Evolutionary conservation across 2,888 invertebrate genomes (phyloP), one percentile per base, ranked within the genome.

Genomic region (Epinotia nisella): DNA sequence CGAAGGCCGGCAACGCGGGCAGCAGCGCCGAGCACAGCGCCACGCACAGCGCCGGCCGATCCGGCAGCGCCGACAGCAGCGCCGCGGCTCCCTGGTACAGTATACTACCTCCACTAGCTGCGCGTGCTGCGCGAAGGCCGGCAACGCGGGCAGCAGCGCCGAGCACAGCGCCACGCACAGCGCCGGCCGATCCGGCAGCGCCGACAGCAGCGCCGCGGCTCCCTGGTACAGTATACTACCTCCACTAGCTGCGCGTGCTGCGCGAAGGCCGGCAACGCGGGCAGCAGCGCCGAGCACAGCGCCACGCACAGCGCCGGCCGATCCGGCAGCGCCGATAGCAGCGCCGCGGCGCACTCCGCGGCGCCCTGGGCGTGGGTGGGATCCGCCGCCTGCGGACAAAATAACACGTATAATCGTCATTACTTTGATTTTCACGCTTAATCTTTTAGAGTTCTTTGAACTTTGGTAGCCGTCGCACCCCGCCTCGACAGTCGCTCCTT

Each of bases 191-290:
- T 49, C 13, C 9, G 84, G 84, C 62, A 91, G 82, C 64, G 87
- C 83, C 62, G 89, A 88, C 71, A 87, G 85, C 2, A 91, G 71
- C 1, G 79, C 61, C 72, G 74, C 73, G 35, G 35, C 9, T 35
- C 35, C 9, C 41, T 41, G 68, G 72, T 59, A 71, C 74, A 17
- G 62, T 10, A 51, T 19, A 68, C 58, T 72, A 90, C 91, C 83
- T 90, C 89, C 0, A 88, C 83, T 3, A 89, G 86, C 0, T 78
- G 71, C 0, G 82, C 81, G 39, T 85, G 80, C 0, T 69, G 73
- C 11, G 90, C 86, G 76, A 86, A 85, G 9, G 85, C 80, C 2
- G 85, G 84, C 65, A 92, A 83, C 61, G 87, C 83, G 70, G 90
- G 89, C 72, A 87, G 85, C 1, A 92, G 71, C 1, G 79, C 73